Percentiles rank a stretch among this genome's conserved stretches.
Conservation (phyloP, 1,140 invertebrate genomes). For the Zaprionus tsacasi region DNA sequence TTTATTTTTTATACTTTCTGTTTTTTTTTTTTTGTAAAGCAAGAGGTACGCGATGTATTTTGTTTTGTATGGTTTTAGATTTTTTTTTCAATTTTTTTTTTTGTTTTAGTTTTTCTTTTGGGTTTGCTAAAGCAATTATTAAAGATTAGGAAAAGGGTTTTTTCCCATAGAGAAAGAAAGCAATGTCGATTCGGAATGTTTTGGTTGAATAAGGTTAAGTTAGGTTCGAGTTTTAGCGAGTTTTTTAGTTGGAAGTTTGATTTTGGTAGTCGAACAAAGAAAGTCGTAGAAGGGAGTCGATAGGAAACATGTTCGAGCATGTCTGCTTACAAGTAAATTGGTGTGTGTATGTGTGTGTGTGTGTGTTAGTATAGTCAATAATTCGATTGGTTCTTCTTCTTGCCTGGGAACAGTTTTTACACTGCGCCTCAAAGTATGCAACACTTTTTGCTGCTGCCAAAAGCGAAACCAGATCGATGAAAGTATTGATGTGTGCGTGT, state of each 20-base stretch:
- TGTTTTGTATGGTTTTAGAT: constrained; percentile 44
- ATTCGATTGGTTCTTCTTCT: neutral
- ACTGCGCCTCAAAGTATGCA: neutral
- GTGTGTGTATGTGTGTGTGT: constrained; percentile 16
- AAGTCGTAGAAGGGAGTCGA: constrained; percentile 9
- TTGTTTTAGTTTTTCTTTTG: constrained; percentile 35
- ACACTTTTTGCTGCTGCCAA: neutral
- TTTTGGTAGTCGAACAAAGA: constrained; percentile 36
- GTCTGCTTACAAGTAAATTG: constrained; percentile 3
- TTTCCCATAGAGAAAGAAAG: constrained; percentile 39
- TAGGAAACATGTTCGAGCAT: constrained; percentile 9
- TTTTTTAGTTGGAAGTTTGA: constrained; percentile 42
- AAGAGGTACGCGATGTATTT: constrained; percentile 81
- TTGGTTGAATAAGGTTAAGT: neutral
- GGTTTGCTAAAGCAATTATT: constrained; percentile 69
- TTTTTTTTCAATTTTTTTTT: neutral
- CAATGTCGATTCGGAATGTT: neutral
- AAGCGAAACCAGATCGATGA: neutral
- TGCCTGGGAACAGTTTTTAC: neutral
- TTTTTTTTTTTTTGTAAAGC: constrained; percentile 68
- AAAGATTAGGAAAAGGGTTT: constrained; percentile 64
- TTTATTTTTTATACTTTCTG: constrained; percentile 59
- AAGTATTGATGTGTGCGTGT: constrained; percentile 25
- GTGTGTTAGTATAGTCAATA: neutral
- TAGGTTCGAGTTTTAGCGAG: constrained; percentile 5